Conservation (phyloP, 2,797 vertebrate genomes). For the Cygnus olor region DNA sequence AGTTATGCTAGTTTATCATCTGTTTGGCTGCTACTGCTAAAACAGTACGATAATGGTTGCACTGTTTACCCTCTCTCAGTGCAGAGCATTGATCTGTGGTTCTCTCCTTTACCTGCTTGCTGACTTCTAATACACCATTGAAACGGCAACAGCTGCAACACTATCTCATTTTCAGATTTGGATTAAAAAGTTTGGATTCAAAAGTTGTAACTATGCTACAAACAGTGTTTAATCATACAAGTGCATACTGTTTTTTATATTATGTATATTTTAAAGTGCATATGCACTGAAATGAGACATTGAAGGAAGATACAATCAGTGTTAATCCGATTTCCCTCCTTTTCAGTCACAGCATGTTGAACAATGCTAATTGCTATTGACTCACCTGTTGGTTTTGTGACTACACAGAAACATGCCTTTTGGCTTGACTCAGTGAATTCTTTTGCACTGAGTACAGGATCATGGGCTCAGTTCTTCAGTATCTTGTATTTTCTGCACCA, state of each 20-base stretch:
- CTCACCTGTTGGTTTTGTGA: not conserved
- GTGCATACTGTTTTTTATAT: not conserved
- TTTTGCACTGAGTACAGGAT: not conserved
- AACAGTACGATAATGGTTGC: not conserved
- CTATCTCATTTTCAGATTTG: not conserved
- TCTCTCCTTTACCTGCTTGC: not conserved
- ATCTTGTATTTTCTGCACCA: not conserved
- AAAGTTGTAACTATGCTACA: not conserved
- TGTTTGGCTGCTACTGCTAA: not conserved
- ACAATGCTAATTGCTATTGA: not conserved
- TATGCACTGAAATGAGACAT: not conserved
- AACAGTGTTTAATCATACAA: not conserved
- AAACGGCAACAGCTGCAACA: not conserved
- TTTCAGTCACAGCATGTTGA: not conserved
- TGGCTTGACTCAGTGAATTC: not conserved
- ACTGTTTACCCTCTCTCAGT: not conserved
- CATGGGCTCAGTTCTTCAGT: not conserved
- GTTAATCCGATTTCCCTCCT: not conserved
- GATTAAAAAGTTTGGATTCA: not conserved
- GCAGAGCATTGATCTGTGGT: accelerated
- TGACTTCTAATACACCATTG: not conserved
- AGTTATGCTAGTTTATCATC: not conserved
- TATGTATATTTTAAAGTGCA: not conserved
- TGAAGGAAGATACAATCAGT: not conserved
- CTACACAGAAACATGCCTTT: not conserved